Percentiles rank a stretch among this genome's conserved stretches.
Evolutionary conservation across 2,888 invertebrate species (phyloP).

Genomic region (Drosophila greeni): DNA sequence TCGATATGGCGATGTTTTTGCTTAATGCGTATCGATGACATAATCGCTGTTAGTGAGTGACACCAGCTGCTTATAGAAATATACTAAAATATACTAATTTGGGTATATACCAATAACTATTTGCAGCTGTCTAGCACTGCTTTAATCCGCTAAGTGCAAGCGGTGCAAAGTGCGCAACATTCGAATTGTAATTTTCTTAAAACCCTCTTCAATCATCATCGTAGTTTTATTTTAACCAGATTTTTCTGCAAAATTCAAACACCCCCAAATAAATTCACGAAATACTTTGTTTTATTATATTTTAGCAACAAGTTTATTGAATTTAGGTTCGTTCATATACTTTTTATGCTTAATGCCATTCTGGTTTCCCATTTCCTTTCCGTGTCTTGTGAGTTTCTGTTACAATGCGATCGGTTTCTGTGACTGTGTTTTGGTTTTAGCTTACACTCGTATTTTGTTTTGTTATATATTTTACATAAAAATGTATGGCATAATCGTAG

Average conservation of each 20-base stretch:
- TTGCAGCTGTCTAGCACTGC: too few species aligned
- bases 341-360: conserved; percentile 60
- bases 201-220: too few species aligned
- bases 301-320: conserved; percentile 78
- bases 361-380: conserved; percentile 42
- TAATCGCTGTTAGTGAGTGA: too few species aligned
- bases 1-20: too few species aligned
- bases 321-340: conserved; percentile 70
- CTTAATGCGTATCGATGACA: too few species aligned
- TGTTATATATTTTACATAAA: conserved; percentile 65
- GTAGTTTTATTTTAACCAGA: too few species aligned
- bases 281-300: conserved; percentile 52
- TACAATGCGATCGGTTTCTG: conserved; percentile 60
- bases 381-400: conserved; percentile 71
- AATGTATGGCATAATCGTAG: conserved; percentile 70
- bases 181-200: too few species aligned
- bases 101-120: too few species aligned
- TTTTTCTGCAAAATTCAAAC: neutral
- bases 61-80: too few species aligned
- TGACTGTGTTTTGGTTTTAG: conserved; percentile 39
- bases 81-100: too few species aligned
- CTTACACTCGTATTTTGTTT: conserved; percentile 44
- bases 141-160: too few species aligned
- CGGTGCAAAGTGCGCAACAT: too few species aligned
- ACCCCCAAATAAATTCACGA: neutral